Evolutionary conservation across 2,888 invertebrate genomes (phyloP).

Genomic region (Epistrophella euchroma): DNA sequence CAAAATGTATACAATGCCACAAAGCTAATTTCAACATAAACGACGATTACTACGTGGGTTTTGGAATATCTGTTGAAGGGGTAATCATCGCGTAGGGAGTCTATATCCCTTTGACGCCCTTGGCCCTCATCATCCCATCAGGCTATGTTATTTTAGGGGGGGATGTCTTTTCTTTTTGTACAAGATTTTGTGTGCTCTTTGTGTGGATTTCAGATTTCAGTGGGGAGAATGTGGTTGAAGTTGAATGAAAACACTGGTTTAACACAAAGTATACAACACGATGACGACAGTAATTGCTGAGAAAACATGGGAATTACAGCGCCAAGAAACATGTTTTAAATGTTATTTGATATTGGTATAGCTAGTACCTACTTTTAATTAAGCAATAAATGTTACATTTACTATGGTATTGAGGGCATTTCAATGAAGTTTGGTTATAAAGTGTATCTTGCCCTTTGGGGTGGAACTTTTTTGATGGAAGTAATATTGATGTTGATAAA

Average conservation of each 20-base stretch:
- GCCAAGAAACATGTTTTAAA: constrained; percentile 18
- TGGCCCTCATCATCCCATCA: not conserved
- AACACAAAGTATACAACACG: constrained; percentile 18
- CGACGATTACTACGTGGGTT: constrained; percentile 28
- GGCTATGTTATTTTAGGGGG: not conserved
- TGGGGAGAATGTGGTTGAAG: not conserved
- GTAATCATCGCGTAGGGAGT: constrained; percentile 38
- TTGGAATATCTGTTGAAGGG: constrained; percentile 26
- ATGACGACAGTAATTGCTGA: constrained; percentile 37
- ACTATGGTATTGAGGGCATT: not conserved
- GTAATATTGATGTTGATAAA: not conserved
- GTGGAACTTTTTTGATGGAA: not conserved
- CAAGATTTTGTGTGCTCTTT: constrained; percentile 27
- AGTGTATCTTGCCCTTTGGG: not conserved
- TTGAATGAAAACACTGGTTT: constrained; percentile 35
- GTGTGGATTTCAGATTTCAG: not conserved
- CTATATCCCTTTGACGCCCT: constrained; percentile 30
- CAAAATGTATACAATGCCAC: constrained; percentile 29
- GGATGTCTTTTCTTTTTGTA: not conserved
- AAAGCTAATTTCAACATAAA: constrained; percentile 45
- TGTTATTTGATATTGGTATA: not conserved
- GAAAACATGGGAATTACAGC: constrained; percentile 35
- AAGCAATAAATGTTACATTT: constrained; percentile 12
- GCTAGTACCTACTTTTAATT: constrained; percentile 36
- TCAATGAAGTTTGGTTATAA: constrained; percentile 5